Percentiles rank a stretch among this genome's conserved stretches.
phyloP scores from a whole-genome alignment of 2,888 invertebrate genomes.

The Julus scandinavius region DNA sequence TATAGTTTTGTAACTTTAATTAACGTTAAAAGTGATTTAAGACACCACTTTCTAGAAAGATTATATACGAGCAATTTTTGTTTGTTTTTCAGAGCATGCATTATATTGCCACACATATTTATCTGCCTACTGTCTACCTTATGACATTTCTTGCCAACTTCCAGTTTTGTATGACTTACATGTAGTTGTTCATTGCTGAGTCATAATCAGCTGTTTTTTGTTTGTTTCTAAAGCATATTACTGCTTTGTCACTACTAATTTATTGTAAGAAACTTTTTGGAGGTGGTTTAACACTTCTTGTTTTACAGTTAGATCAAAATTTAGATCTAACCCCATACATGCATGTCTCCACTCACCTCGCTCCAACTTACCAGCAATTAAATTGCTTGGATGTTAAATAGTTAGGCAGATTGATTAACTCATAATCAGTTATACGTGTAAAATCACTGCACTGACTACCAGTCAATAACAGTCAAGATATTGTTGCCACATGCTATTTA shows the following conservation, averaged over 20 bases:
- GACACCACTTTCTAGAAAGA: too few relatives aligned
- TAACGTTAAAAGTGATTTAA: too few relatives aligned
- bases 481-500: background rate
- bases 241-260: background rate
- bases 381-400: too few relatives aligned
- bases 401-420: too few relatives aligned
- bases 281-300: background rate
- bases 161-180: background rate
- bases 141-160: background rate
- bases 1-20: too few relatives aligned
- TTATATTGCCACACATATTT: too few relatives aligned
- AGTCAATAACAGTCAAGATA: background rate
- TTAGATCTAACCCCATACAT: background rate
- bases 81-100: too few relatives aligned
- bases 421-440: background rate
- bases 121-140: too few relatives aligned
- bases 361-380: too few relatives aligned
- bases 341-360: background rate
- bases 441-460: background rate
- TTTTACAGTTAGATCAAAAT: background rate
- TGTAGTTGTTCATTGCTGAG: background rate
- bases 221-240: background rate
- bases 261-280: background rate
- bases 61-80: too few relatives aligned
- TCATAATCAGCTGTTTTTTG: background rate